Evolutionary conservation across 1,140 invertebrate species (phyloP), one percentile per base, ranked within the genome.

Genomic region (Chymomyza costata): DNA sequence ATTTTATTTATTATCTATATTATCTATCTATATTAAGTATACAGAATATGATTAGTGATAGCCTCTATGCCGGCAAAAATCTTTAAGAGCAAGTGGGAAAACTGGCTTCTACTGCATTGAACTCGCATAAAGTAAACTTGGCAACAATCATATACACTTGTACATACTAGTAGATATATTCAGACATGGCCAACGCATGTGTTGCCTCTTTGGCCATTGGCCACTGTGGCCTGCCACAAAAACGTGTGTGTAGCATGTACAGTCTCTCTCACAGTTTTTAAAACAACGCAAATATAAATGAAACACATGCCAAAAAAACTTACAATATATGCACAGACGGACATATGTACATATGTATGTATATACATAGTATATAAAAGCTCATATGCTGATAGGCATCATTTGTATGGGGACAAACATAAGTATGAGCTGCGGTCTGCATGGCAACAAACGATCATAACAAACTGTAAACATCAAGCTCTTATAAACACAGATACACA

Each of bases 81-180:
- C 54, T 54, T 64, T 43, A 54, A 65, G n/a, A n/a, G 57, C 43
- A 39, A 48, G n/a, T n/a, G n/a, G n/a, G n/a, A 37, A 59, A 50
- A 76, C 71, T 57, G 51, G 71, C 64, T 76, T 64, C 30, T 58
- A 51, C 65, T 57, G 32, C 71, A 76, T 62, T 70, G 71, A 76
- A 76, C 66, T 70, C 43, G n/a, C 32, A 13, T 13, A 37, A 25
- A 11, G 15, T 39, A 32, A 35, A 45, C 43, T 34, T 45, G 31
- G n/a, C n/a, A n/a, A n/a, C n/a, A n/a, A n/a, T n/a, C n/a, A n/a
- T n/a, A n/a, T n/a, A n/a, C n/a, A n/a, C n/a, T n/a, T n/a, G n/a
- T n/a, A n/a, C n/a, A n/a, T n/a, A n/a, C n/a, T n/a, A n/a, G n/a
- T n/a, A n/a, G n/a, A n/a, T n/a, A n/a, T n/a, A n/a, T n/a, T n/a